Percentiles rank a stretch among this genome's conserved stretches.
Evolutionary conservation across 2,888 invertebrate genomes (phyloP).

Genomic region (Rotaria socialis): DNA sequence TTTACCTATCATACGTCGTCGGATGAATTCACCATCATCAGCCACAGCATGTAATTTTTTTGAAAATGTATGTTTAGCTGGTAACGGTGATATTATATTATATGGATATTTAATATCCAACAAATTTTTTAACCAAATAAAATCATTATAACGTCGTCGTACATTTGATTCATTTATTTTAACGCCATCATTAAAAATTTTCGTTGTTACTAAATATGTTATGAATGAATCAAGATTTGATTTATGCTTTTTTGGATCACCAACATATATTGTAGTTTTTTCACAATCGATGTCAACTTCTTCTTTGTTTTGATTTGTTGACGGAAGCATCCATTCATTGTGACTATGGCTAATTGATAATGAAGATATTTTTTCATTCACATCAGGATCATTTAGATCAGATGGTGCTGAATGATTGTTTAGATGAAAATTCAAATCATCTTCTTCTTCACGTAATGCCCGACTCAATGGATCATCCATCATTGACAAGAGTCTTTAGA

Average conservation of each 20-base stretch:
- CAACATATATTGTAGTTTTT: background rate
- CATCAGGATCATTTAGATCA: background rate
- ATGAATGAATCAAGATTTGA: background rate
- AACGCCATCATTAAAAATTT: slow-evolving; percentile 2
- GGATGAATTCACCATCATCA: slow-evolving; percentile 14
- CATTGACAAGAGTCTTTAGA: background rate
- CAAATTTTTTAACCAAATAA: slow-evolving; percentile 31
- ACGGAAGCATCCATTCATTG: slow-evolving; percentile 13
- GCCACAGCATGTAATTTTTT: background rate
- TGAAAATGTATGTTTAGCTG: background rate
- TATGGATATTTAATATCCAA: slow-evolving; percentile 23
- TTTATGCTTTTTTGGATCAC: slow-evolving; percentile 30
- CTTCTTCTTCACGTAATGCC: slow-evolving; percentile 23
- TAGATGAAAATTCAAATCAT: background rate
- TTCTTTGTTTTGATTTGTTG: background rate
- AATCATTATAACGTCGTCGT: slow-evolving; percentile 36
- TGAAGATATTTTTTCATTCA: background rate
- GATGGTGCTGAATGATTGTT: background rate
- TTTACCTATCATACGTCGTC: slow-evolving; percentile 12
- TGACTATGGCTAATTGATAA: slow-evolving; percentile 22
- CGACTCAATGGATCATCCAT: slow-evolving; percentile 33
- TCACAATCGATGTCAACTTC: background rate
- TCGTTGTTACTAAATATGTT: background rate
- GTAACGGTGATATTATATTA: slow-evolving; percentile 24
- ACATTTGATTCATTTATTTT: background rate